Percentiles rank a stretch among this genome's conserved stretches.
Conservation (phyloP, 2,797 vertebrate genomes). For the Notolabrus celidotus region DNA sequence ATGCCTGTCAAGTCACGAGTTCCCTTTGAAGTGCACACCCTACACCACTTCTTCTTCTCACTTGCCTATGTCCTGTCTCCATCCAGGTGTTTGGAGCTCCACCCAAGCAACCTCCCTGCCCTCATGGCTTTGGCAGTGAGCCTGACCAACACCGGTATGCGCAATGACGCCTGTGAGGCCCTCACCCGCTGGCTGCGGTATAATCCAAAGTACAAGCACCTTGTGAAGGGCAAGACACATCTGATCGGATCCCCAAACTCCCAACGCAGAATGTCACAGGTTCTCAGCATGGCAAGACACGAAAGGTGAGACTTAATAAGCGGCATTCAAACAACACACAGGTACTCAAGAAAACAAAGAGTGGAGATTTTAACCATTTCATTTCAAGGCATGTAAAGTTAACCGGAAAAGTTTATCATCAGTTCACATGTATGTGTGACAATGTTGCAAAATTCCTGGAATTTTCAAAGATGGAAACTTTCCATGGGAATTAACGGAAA, state of each 20-base stretch:
- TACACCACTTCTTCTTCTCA: conserved; percentile 38
- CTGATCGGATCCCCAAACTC: conserved; percentile 88
- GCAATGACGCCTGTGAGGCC: conserved; percentile 93
- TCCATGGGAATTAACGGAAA: too few species aligned
- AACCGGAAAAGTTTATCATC: too few species aligned
- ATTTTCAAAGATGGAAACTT: too few species aligned
- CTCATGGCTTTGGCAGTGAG: conserved; percentile 97
- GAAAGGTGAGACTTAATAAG: conserved; percentile 60
- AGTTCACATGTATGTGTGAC: too few species aligned
- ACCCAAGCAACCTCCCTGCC: conserved; percentile 95
- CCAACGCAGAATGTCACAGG: conserved; percentile 88
- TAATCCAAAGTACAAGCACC: conserved; percentile 95
- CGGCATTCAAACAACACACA: too few species aligned
- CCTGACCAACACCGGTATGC: conserved; percentile 96
- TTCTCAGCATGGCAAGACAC: conserved; percentile 70
- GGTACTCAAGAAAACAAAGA: too few species aligned
- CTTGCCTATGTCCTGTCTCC: conserved; percentile 28
- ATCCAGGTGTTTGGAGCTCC: conserved; percentile 95
- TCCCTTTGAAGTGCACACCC: conserved; percentile 75
- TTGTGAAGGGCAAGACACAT: conserved; percentile 88
- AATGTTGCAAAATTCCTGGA: too few species aligned
- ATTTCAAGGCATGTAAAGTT: too few species aligned
- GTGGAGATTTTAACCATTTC: too few species aligned
- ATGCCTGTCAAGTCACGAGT: conserved; percentile 68
- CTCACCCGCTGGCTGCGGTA: conserved; percentile 94